Conservation (phyloP, 2,888 invertebrate species). For the Holacanthella duospinosa region DNA sequence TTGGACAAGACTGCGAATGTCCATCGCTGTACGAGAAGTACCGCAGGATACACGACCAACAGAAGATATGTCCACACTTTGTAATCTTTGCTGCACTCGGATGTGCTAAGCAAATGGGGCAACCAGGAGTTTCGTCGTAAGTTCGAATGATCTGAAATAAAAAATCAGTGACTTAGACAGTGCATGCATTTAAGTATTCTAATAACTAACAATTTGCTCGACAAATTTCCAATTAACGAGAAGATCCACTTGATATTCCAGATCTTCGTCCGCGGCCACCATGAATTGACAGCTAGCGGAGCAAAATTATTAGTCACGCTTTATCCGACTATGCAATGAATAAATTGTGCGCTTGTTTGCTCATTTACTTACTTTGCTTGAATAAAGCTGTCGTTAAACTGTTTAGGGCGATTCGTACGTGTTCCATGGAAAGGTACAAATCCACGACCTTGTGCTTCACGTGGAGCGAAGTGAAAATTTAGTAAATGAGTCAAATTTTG, state of each 20-base stretch:
- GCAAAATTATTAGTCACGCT: too few relatives aligned
- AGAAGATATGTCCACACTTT: constrained; percentile 88
- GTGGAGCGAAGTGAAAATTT: constrained; percentile 74
- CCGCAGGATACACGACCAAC: constrained; percentile 90
- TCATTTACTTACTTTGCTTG: constrained; percentile 69
- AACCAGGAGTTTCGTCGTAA: constrained; percentile 41
- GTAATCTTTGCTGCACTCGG: constrained; percentile 85
- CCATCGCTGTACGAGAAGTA: constrained; percentile 78
- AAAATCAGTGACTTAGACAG: not conserved
- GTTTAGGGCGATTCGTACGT: constrained; percentile 51
- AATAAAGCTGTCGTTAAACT: constrained; percentile 85
- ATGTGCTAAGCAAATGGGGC: constrained; percentile 83
- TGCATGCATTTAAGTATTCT: constrained; percentile 7
- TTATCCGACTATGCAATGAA: not conserved
- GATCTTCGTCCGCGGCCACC: constrained; percentile 71
- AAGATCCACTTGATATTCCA: constrained; percentile 72
- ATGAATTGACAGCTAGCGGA: constrained; percentile 95
- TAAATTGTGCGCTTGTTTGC: not conserved
- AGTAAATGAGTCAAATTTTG: constrained; percentile 87
- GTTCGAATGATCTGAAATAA: not conserved
- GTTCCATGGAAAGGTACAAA: constrained; percentile 12
- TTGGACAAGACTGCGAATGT: constrained; percentile 75
- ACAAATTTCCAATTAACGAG: constrained; percentile 84
- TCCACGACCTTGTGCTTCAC: constrained; percentile 41
- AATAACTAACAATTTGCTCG: constrained; percentile 74